A percentile compares a stretch with the other conserved stretches of the same genome.
Conservation (phyloP, 1,140 invertebrate genomes). For the Drosophila kepulauana region DNA sequence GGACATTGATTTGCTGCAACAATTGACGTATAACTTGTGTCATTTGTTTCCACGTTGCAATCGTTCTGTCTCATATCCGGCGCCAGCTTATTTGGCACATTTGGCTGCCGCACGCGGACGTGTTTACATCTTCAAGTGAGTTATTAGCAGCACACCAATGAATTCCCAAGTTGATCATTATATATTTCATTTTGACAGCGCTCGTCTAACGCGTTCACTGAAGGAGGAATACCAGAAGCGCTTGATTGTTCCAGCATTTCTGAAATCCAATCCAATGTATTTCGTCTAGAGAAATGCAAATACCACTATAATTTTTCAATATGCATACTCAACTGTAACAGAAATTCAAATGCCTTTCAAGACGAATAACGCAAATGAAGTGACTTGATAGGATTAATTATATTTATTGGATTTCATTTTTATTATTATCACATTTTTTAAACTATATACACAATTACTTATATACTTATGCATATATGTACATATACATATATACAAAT, state of each 20-base stretch:
- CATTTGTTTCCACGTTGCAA: slow-evolving; percentile 95
- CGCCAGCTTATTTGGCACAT: slow-evolving; percentile 97
- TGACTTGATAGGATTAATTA: slow-evolving; percentile 5
- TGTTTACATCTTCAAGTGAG: slow-evolving; percentile 86
- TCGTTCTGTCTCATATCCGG: slow-evolving; percentile 95
- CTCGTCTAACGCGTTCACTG: slow-evolving; percentile 14
- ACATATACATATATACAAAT: too few species aligned
- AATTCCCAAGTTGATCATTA: not conserved
- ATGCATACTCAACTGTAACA: too few species aligned
- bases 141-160: not conserved
- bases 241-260: slow-evolving; percentile 58
- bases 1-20: slow-evolving; percentile 91
- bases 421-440: slow-evolving; percentile 67
- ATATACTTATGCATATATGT: too few species aligned
- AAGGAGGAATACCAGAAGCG: slow-evolving; percentile 67
- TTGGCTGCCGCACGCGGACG: slow-evolving; percentile 93
- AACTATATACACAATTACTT: slow-evolving; percentile 34
- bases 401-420: slow-evolving; percentile 28
- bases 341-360: not conserved
- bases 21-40: slow-evolving; percentile 94
- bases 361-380: not conserved
- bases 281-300: slow-evolving; percentile 67
- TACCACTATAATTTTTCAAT: not conserved
- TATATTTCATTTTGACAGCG: slow-evolving; percentile 8
- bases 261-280: slow-evolving; percentile 78